phyloP scores from a whole-genome alignment of 2,888 invertebrate genomes.

The Luperina nickerlii region DNA sequence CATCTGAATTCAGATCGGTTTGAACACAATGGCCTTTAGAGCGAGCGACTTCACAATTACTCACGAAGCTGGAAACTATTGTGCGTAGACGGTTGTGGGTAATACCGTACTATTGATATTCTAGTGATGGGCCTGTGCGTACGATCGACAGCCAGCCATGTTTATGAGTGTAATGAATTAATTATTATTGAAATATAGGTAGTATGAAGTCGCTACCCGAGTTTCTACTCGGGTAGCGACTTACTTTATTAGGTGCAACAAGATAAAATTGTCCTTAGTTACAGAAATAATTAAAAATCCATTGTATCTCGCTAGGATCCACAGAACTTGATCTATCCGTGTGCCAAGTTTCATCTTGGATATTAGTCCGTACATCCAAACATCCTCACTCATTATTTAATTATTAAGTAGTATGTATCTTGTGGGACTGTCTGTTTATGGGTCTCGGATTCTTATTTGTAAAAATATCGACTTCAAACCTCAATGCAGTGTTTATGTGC shows the following conservation, averaged over 20 bases:
- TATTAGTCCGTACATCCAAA: too few relatives aligned
- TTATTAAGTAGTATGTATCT: background rate
- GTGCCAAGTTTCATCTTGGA: background rate
- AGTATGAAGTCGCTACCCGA: background rate
- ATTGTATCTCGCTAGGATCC: too few relatives aligned
- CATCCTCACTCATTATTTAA: background rate
- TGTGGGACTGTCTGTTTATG: background rate
- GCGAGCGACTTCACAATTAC: constrained; percentile 55
- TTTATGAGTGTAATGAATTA: constrained; percentile 48
- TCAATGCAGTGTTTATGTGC: background rate
- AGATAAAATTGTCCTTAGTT: background rate
- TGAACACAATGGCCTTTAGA: constrained; percentile 46
- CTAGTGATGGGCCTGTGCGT: constrained; percentile 70
- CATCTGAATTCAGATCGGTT: constrained; percentile 54
- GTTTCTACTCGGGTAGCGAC: too few relatives aligned
- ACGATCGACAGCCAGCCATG: constrained; percentile 43
- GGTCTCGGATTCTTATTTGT: background rate
- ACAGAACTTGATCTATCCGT: background rate
- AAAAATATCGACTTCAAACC: too few relatives aligned
- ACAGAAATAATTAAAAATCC: too few relatives aligned
- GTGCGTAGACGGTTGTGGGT: constrained; percentile 72
- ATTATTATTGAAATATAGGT: constrained; percentile 28
- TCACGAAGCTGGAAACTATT: constrained; percentile 63
- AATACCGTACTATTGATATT: constrained; percentile 84
- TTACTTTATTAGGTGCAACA: background rate